Base-by-base conservation (phyloP, 2,113 vertebrate genomes). In the Sinosuthora webbiana region DNA sequence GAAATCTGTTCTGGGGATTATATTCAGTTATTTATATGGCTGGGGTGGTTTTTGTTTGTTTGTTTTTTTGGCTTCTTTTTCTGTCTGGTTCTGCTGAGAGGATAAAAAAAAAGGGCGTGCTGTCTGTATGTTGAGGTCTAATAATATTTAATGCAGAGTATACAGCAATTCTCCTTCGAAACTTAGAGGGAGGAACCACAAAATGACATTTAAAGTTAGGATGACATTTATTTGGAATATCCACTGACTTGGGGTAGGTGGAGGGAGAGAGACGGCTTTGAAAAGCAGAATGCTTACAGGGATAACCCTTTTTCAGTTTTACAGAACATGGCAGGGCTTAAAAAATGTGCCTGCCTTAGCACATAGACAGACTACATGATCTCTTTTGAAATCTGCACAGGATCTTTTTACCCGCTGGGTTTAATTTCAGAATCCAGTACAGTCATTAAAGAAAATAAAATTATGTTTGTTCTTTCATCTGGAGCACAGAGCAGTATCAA, bases 321-420 rank as follows among this genome's bases (percentile, higher is more conserved):
- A 79, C 82, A 92, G 47, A 64, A 65, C 44, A 86, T 83, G 78
- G 91, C 57, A 77, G 81, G 81, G 76, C 71, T 89, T 78, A 81
- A 95, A 94, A 94, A 92, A 90, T 52, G 70, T 94, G 88, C 90
- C 87, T 94, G 75, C 87, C 86, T 89, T 96, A 95, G 90, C 88
- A 93, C 93, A 95, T 39, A 90, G 96, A 83, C 92, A 87, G 83
- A 93, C 93, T 92, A 88, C 83, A 96, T 73, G 76, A 94, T 95
- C 91, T 87, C 89, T 95, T 93, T 94, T 92, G 94, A 96, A 97
- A 95, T 97, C 95, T 95, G 81, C 63, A 59, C 92, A 96, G 96
- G 95, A 97, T 74, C 95, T 95, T 93, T 95, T 91, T 92, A 85
- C 96, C 88, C 80, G 71, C 95, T 89, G 89, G 93, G 86, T 84